A percentile compares a stretch with the other conserved stretches of the same genome.
phyloP scores from a whole-genome alignment of 2,797 vertebrate species.

The Molothrus aeneus region DNA sequence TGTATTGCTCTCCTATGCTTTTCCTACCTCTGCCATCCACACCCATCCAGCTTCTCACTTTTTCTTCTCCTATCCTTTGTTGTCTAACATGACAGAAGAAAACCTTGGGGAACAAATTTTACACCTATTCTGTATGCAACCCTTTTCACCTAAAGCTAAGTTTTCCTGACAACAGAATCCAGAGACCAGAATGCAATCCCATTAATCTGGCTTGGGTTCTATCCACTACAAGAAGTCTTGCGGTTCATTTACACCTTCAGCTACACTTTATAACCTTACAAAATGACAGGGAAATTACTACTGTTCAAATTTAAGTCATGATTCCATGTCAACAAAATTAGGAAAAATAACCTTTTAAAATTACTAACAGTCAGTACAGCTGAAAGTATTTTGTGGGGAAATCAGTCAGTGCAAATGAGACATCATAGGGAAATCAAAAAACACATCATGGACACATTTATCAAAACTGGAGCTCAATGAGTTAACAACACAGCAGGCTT shows the following conservation, averaged over 20 bases:
- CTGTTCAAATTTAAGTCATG: background rate
- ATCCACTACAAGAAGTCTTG: background rate
- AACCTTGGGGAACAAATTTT: background rate
- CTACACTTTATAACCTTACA: background rate
- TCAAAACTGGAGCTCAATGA: background rate
- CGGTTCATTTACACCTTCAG: background rate
- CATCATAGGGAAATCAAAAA: background rate
- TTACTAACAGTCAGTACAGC: background rate
- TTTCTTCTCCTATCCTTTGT: background rate
- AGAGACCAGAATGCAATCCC: background rate
- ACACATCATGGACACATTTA: background rate
- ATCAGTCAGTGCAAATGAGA: background rate
- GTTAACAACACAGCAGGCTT: background rate
- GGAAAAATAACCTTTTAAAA: background rate
- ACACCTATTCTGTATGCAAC: background rate
- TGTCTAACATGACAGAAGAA: background rate
- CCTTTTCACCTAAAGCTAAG: background rate
- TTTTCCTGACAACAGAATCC: background rate
- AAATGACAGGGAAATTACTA: background rate
- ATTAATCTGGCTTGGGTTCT: background rate
- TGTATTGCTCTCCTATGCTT: background rate
- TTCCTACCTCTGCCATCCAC: background rate
- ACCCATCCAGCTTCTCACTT: background rate
- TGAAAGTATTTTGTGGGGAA: background rate
- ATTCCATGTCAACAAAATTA: background rate